Evolutionary conservation across 1,140 invertebrate species (phyloP), one percentile per base, ranked within the genome.

Genomic region (Lethocerus indicus): DNA sequence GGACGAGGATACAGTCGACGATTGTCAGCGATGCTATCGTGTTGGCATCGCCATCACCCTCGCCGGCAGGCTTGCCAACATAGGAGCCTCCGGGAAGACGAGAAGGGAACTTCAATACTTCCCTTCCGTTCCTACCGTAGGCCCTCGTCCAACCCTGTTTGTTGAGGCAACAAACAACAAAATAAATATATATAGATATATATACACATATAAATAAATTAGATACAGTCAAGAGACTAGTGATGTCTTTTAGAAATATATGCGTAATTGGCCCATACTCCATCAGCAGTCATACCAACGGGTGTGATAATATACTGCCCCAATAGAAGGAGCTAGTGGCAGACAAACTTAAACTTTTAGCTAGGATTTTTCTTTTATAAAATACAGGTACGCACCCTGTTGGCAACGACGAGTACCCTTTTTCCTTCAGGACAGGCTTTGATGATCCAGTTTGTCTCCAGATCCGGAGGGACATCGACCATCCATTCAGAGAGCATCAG

Each of bases 401-500:
- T 67, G n/a, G 88, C 80, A 32, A 94, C 72, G 29, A 94, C 67
- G 6, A 94, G 65, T 57, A 72, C 73, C 52, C 91, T 69, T 55
- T 74, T 76, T 24, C 88, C 91, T 57, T 78, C 71, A 27, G 91
- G 91, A 65, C 84, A 90, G 0, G 82, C 71, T 26, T 88, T 73
- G 51, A 88, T 71, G n/a, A 77, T 62, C 88, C 90, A 96, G 43
- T 83, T 76, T 7, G 74, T 64, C 25, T 72, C 58, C 57, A 92
- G 77, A 65, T 89, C 80, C 47, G 71, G 66, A 14, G 91, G 91
- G 40, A 81, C 74, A 56, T 94, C 86, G 1, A 83, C 65, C 61
- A 96, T 67, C 90, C 90, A 96, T 65, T 95, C 91, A 1, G 90
- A 94, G 23, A 85, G 60, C 87, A 87, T 87, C 27, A 85, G 61